Evolutionary conservation across 2,888 invertebrate genomes (phyloP).

Genomic region (Priocnemis perturbator): DNA sequence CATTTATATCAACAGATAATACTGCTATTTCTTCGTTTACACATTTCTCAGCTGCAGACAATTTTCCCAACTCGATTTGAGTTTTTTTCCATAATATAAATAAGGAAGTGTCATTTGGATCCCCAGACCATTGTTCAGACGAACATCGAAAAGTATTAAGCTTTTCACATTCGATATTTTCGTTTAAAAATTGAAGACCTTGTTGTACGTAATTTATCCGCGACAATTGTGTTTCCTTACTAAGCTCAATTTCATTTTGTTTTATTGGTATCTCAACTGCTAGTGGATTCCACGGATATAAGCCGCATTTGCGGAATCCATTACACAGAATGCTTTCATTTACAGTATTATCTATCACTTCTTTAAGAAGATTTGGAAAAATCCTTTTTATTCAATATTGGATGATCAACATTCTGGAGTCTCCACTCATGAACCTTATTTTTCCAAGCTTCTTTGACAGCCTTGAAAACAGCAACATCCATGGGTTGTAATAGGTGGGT

Average conservation of each 20-base stretch:
- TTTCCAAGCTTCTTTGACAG: constrained; percentile 20
- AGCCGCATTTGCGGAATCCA: constrained; percentile 57
- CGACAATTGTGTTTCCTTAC: constrained; percentile 3
- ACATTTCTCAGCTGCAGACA: constrained; percentile 10
- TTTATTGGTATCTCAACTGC: not conserved
- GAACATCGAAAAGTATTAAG: constrained; percentile 24
- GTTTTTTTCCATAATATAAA: constrained; percentile 25
- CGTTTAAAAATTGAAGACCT: constrained; percentile 29
- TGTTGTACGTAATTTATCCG: constrained; percentile 20
- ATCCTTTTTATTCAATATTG: constrained; percentile 4
- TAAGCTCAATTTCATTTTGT: not conserved
- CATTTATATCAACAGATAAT: constrained; percentile 13
- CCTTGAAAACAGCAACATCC: constrained; percentile 20
- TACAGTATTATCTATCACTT: constrained; percentile 42
- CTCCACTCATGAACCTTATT: constrained; percentile 16
- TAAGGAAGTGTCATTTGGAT: constrained; percentile 24
- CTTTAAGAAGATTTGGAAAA: constrained; percentile 30
- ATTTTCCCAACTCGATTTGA: constrained; percentile 22
- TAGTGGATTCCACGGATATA: constrained; percentile 45
- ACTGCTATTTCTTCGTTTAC: constrained; percentile 21
- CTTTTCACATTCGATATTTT: constrained; percentile 18
- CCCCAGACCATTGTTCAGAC: constrained; percentile 25
- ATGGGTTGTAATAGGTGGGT: constrained; percentile 16
- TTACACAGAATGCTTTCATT: constrained; percentile 43
- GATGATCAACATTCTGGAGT: not conserved